These are phyloP conservation scores for Bombus confusus DNA, from an alignment of 1,140 invertebrate species.

Conservation along the genomic window DNA sequence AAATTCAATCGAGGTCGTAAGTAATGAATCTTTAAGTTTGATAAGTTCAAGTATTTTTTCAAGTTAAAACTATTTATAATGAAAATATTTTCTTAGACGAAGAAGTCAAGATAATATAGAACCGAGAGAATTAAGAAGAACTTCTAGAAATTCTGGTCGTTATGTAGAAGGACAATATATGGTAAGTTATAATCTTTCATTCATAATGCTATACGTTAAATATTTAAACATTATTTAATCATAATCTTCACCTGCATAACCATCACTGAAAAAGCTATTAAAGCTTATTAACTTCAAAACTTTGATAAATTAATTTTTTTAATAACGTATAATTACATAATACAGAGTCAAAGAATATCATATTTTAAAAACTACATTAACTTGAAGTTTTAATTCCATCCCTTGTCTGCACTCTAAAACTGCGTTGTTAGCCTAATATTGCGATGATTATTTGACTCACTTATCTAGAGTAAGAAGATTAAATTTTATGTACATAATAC, in stretches of 20 bases:
- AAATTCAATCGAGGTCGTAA: constrained; percentile 77
- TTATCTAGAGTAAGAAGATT: neutral
- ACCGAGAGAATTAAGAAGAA: constrained; percentile 76
- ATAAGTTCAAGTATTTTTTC: neutral
- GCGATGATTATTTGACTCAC: neutral
- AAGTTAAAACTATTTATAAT: neutral
- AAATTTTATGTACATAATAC: neutral
- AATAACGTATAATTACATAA: neutral
- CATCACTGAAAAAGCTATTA: neutral
- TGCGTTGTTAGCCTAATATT: no score
- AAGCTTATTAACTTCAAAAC: neutral
- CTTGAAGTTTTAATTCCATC: neutral
- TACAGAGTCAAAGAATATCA: neutral
- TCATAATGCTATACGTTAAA: neutral
- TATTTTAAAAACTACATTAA: neutral
- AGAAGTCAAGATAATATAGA: constrained; percentile 75
- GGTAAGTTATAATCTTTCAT: constrained; percentile 65
- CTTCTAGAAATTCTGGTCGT: constrained; percentile 77
- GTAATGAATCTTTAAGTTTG: constrained; percentile 49
- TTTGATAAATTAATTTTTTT: neutral
- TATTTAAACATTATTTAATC: constrained; percentile 1
- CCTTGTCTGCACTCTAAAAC: no score
- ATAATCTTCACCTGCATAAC: neutral
- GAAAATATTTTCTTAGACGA: constrained; percentile 58
- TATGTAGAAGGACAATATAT: constrained; percentile 80